Base-by-base conservation (phyloP, 2,113 vertebrate species). In the Nestor notabilis region DNA sequence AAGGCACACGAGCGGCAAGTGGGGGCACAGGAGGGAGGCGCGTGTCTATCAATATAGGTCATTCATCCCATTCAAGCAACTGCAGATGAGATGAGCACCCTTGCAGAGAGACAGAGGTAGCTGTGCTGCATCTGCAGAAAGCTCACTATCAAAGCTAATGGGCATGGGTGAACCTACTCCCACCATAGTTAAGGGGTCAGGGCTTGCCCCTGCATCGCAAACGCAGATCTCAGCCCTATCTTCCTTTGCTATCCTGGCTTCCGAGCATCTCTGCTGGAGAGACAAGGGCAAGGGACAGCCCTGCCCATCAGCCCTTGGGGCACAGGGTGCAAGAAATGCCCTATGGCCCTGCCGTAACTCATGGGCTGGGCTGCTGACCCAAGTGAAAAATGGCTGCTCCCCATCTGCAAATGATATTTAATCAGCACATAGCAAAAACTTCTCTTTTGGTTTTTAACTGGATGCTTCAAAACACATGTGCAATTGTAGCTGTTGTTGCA, bases 91-190 rank as follows among this genome's bases (percentile, higher is more conserved):
- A 61, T 1, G 61, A 78, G 77, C 8, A 9, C 11, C n/a, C 47
- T 2, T 70, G 56, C 39, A 66, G 50, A 53, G 19, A 3, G 39
- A 74, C 29, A 47, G 63, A 31, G 1, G 64, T 17, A 65, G 66
- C 31, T 13, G 52, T 29, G 43, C 55, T 55, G 75, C 52, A 9
- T 5, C 52, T 53, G 68, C 37, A 43, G 60, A 28, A 84, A 41
- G 8, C 56, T 70, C 1, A 0, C 41, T 65, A 1, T n/a, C 1
- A 1, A 44, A 49, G 39, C 29, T 58, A 13, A 35, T 4, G 44
- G 71, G 9, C 31, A 41, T 0, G 2, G 8, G 12, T 13, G 24
- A 15, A 81, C 46, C 72, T 7, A 2, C n/a, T 65, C 9, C 15
- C 60, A 17, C 10, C 10, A 6, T 5, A 2, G 0, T 3, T 4